Base-by-base conservation (phyloP, 1,140 invertebrate species). In the Aleiodes sp. region DNA sequence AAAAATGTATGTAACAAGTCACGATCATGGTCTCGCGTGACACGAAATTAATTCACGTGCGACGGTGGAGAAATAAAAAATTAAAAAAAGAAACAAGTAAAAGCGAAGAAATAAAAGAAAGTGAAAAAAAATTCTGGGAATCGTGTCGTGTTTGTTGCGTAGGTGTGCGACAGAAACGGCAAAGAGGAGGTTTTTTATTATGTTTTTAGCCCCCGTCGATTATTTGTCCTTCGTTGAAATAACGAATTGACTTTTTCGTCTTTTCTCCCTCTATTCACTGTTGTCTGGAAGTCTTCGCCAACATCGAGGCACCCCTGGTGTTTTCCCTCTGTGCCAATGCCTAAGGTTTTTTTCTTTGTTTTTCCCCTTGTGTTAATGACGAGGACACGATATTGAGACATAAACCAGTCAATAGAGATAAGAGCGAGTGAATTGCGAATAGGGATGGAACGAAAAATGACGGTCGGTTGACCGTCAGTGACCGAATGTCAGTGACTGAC, bases 221-320 rank as follows among this genome's bases (percentile, higher is more conserved):
- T 57, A 57, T 57, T 57, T 57, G 52, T 57, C 52, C 52, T 57
- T 57, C 52, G 26, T 28, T 57, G 26, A 57, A 57, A 21, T 57
- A 57, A 57, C 52, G 26, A 57, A 57, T 57, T 57, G 21, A 57
- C 39, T 57, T 9, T 33, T 10, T 26, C 24, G 26, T 28, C 21
- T 10, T 56, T 28, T 8, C 21, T 12, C 52, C 28, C 26, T 24
- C 26, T n/a, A 29, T 29, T 29, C 10, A 10, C 52, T 10, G 10
- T 8, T 33, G 52, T 57, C 52, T 57, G 24, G 24, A 57, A 12
- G 52, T 57, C 52, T 33, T 33, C 10, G 7, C 10, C 10, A 8
- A 8, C 10, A 8, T 33, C 10, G 26, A 2, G 9, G 10, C 2
- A 52, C 52, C 26, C 52, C 24, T 12, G 4, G 7, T 28, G 52